Evolutionary conservation across 1,140 invertebrate genomes (phyloP), one percentile per base, ranked within the genome.

Genomic region (Ceratosolen fusciceps): DNA sequence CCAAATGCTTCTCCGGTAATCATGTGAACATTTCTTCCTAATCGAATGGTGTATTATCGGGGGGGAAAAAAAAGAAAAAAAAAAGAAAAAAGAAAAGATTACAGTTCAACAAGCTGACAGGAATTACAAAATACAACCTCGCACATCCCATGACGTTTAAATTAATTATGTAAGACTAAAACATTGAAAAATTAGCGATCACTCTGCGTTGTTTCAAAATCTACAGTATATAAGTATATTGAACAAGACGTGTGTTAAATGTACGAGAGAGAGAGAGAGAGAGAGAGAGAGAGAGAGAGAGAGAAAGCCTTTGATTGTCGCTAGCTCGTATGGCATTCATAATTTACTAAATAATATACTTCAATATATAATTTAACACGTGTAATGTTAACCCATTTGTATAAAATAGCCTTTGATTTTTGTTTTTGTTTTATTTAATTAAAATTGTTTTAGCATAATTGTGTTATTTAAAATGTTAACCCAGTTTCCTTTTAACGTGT

Each of bases 171-270:
- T 70, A 70, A 37, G 21, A 49, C n/a, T 71, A 24, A 31, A n/a
- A n/a, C n/a, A n/a, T n/a, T n/a, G n/a, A n/a, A n/a, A 74, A 68
- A 68, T 43, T 24, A 74, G 21, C 31, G 73, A 80, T 80, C 78
- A 80, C 78, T 80, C 78, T 80, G 78, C 78, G 73, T 71, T 39
- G 1, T 12, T 60, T 34, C 10, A 37, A 9, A 54, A 16, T 4
- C 56, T 68, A n/a, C 43, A 73, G 54, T 73, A 73, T 31, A 62
- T 43, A 79, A 26, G 29, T 24, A 67, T 21, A 70, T 26, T 39
- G 31, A 43, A 39, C 1, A 24, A 58, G 37, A 68, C 43, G 16
- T n/a, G 43, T 16, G 16, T 47, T 47, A 47, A 47, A 47, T 9
- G 16, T 9, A 7, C 43, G 16, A 47, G 9, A 70, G n/a, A n/a